A percentile compares a stretch with the other conserved stretches of the same genome.
Evolutionary conservation across 1,140 invertebrate species (phyloP).

Genomic region (Melanaphis sacchari): DNA sequence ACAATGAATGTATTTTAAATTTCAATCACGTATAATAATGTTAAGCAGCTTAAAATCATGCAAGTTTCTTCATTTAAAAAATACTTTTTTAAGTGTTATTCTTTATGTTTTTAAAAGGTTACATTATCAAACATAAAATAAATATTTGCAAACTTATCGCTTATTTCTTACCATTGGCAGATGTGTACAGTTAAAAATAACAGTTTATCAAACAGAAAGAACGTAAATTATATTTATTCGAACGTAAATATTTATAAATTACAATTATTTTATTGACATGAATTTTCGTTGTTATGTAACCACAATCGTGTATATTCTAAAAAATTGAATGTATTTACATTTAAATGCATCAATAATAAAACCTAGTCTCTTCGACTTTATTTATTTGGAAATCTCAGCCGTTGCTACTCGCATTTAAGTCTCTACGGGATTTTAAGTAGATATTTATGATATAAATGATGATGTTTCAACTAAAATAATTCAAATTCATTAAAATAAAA

Average conservation of each 20-base stretch:
- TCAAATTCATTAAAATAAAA: background rate
- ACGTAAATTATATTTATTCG: background rate
- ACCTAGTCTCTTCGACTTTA: background rate
- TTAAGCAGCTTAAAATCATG: background rate
- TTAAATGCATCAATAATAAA: background rate
- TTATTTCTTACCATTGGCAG: background rate
- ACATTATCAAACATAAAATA: background rate
- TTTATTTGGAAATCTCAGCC: background rate
- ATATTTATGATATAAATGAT: background rate
- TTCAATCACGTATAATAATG: background rate
- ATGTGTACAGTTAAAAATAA: background rate
- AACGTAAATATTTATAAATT: background rate
- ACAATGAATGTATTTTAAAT: background rate
- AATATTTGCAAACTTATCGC: no score
- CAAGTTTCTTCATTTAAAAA: background rate
- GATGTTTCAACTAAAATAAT: background rate
- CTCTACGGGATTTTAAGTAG: background rate
- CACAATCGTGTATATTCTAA: background rate
- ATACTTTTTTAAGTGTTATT: background rate
- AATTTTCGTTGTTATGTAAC: background rate
- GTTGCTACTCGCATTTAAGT: background rate
- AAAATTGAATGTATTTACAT: background rate
- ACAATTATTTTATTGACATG: background rate
- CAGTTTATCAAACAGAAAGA: background rate
- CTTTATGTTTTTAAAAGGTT: background rate